Evolutionary conservation across 2,888 invertebrate genomes (phyloP), one percentile per base, ranked within the genome.

Genomic region (Pristionchus arcanus): DNA sequence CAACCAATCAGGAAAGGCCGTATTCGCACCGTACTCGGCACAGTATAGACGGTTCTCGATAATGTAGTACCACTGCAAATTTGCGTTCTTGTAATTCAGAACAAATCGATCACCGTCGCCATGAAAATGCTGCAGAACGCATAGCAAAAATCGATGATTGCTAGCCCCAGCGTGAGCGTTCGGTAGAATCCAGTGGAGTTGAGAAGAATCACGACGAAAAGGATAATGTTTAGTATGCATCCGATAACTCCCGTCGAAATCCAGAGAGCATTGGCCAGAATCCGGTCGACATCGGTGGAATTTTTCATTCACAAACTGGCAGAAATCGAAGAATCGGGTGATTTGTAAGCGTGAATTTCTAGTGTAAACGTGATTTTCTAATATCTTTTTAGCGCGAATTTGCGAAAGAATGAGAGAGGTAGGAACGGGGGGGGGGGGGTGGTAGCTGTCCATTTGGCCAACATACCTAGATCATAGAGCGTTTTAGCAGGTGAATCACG

Each of bases 21-120:
- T n/a, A n/a, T n/a, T n/a, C n/a, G n/a, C n/a, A n/a, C 81, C 81
- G 49, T 81, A 81, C 3, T 81, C 81, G 4, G 7, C 49, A 53
- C 81, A 81, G 53, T 81, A 49, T 2, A 34, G 19, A 11, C 31
- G 16, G 13, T 49, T 49, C 2, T 53, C 81, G 9, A 49, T 11
- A 7, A 9, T 42, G 81, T 81, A 81, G 77, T 77, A 77, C 77
- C 77, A 77, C 77, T 77, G 77, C 9, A 77, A 77, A 3, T 37
- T 77, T 9, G 77, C 21, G 7, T 34, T 21, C 15, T 5, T 11
- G 63, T 16, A 53, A 53, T 53, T 53, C 21, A 16, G 5, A 21
- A 63, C 4, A 68, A n/a, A n/a, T n/a, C n/a, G n/a, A n/a, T n/a
- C n/a, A 81, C 81, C n/a, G 81, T 81, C 21, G 81, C 81, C 34